Percentiles rank a stretch among this genome's conserved stretches.
Evolutionary conservation across 2,888 invertebrate species (phyloP).

Genomic region (Aporophyla nigra): DNA sequence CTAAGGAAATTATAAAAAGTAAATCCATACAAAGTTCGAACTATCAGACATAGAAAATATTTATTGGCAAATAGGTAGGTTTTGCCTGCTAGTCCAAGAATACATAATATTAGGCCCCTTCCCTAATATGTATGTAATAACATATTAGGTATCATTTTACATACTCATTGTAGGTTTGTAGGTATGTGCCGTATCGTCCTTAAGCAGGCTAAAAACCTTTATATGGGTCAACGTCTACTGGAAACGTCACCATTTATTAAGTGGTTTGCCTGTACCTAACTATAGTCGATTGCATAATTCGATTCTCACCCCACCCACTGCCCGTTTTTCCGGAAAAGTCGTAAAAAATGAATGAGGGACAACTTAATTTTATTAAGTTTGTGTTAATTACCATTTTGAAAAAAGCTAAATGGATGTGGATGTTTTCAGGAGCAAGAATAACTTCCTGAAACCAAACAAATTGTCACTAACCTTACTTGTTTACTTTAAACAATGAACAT

Average conservation of each 20-base stretch:
- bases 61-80: not conserved
- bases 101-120: not conserved
- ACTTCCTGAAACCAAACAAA: slow-evolving; percentile 3
- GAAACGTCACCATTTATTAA: slow-evolving; percentile 1
- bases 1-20: not conserved
- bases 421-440: not conserved
- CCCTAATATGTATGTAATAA: too few relatives aligned
- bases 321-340: too few relatives aligned
- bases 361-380: not conserved
- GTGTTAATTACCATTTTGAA: not conserved
- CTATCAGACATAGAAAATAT: not conserved
- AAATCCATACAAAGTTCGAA: not conserved
- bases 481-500: slow-evolving; percentile 23
- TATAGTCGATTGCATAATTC: slow-evolving; percentile 1
- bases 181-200: slow-evolving; percentile 21
- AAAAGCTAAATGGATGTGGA: too few relatives aligned
- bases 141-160: slow-evolving; percentile 5
- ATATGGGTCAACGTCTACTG: slow-evolving; percentile 40
- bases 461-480: not conserved
- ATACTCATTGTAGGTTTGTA: slow-evolving; percentile 22
- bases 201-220: slow-evolving; percentile 40
- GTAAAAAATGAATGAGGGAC: too few relatives aligned
- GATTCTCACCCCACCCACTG: not conserved
- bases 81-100: not conserved
- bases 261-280: not conserved